Conservation (phyloP, 1,140 invertebrate genomes). For the Drusus annulatus region DNA sequence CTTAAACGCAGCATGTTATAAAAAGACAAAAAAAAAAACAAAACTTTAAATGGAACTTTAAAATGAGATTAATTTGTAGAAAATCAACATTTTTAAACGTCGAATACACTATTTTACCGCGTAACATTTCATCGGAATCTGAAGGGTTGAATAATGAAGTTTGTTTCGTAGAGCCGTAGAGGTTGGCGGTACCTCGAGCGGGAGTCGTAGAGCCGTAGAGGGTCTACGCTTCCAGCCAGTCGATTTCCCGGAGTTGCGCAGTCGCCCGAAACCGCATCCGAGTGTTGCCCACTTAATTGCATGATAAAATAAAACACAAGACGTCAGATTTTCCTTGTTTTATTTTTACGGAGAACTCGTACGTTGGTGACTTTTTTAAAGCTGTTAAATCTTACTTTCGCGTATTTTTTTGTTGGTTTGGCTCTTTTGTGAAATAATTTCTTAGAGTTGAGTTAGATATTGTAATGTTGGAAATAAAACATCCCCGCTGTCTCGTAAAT, state of each 20-base stretch:
- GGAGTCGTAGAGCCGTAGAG: neutral
- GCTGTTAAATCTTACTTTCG: neutral
- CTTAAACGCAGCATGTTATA: too few species aligned
- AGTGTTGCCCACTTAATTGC: constrained; percentile 13
- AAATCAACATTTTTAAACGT: too few species aligned
- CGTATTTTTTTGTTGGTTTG: too few species aligned
- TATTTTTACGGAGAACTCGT: too few species aligned
- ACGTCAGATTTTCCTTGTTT: too few species aligned
- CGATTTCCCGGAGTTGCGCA: constrained; percentile 27
- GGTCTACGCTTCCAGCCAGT: neutral
- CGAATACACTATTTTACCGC: too few species aligned
- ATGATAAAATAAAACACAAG: too few species aligned
- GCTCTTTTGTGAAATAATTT: neutral
- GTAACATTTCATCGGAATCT: too few species aligned
- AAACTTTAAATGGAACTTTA: too few species aligned
- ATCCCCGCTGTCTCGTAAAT: neutral
- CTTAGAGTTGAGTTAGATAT: neutral
- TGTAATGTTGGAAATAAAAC: neutral
- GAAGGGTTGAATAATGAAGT: neutral
- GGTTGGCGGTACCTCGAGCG: neutral
- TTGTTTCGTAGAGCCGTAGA: neutral
- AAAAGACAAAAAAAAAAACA: too few species aligned
- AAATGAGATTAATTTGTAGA: too few species aligned
- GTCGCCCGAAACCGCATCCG: neutral
- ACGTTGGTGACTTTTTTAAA: neutral